These are phyloP conservation scores for Hippotragus niger DNA, from an alignment of 2,113 vertebrate genomes.

Conservation along the genomic window DNA sequence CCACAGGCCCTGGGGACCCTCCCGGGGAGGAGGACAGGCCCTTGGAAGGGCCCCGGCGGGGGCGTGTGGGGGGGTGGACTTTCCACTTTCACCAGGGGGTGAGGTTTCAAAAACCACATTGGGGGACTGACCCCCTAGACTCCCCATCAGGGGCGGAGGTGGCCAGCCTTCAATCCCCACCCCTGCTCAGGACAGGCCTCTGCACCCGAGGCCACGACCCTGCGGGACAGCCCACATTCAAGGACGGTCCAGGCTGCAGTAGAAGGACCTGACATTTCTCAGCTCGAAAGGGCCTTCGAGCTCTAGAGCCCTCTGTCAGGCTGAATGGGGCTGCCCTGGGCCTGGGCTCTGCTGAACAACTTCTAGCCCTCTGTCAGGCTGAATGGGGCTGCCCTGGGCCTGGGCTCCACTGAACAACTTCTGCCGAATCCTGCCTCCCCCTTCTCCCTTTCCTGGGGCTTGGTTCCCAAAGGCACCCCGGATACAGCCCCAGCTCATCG, in stretches of 20 bases:
- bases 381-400: neutral
- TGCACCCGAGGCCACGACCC: neutral
- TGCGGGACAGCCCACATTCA: neutral
- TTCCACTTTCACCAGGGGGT: neutral
- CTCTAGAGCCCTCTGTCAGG: neutral
- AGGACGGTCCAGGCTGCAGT: neutral
- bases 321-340: neutral
- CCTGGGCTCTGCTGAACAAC: neutral
- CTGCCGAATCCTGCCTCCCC: neutral
- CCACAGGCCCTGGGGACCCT: neutral
- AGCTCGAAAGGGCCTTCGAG: neutral
- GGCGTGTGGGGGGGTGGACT: fast-evolving
- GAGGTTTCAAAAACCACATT: neutral
- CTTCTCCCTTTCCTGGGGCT: neutral
- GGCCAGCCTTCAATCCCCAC: too few relatives aligned
- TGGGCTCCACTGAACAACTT: neutral
- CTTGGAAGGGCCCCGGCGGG: fast-evolving
- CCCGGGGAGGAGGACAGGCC: fast-evolving
- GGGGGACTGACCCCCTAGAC: neutral
- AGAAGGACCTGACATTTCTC: neutral
- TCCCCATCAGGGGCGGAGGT: neutral
- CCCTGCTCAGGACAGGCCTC: neutral
- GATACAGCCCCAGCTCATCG: fast-evolving
- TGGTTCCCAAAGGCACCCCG: neutral
- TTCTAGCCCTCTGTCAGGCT: neutral